A percentile compares a stretch with the other conserved stretches of the same genome.
Conservation (phyloP, 1,140 invertebrate species). For the Goniozus legneri region DNA sequence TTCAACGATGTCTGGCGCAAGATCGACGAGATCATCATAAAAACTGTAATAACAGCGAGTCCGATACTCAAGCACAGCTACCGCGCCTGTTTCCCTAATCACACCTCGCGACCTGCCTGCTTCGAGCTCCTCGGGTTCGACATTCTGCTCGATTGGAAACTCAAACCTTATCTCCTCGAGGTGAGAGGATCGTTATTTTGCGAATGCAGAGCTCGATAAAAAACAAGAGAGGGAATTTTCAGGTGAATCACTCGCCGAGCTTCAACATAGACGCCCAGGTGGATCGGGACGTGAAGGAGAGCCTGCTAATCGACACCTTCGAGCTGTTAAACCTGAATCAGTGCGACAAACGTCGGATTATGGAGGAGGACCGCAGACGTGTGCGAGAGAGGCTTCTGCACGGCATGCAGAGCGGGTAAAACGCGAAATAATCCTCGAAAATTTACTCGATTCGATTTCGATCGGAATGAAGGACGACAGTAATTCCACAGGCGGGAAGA, state of each 20-base stretch:
- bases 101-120: slow-evolving; percentile 79
- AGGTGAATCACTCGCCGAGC: slow-evolving; percentile 89
- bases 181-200: slow-evolving; percentile 46
- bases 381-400: slow-evolving; percentile 65
- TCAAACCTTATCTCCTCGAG: slow-evolving; percentile 84
- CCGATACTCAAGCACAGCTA: slow-evolving; percentile 85
- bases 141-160: slow-evolving; percentile 77
- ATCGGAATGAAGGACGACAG: not conserved
- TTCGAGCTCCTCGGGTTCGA: slow-evolving; percentile 89
- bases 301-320: slow-evolving; percentile 78
- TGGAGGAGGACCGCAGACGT: slow-evolving; percentile 68
- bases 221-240: slow-evolving; percentile 2
- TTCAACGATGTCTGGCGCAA: slow-evolving; percentile 72
- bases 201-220: no score
- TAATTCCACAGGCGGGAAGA: not conserved
- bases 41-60: slow-evolving; percentile 82
- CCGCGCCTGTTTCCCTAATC: slow-evolving; percentile 80
- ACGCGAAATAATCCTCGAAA: not conserved
- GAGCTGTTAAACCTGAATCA: slow-evolving; percentile 77
- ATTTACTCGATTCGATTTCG: not conserved
- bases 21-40: slow-evolving; percentile 87
- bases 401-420: slow-evolving; percentile 38
- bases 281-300: slow-evolving; percentile 81
- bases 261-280: slow-evolving; percentile 82
- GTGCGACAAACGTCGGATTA: slow-evolving; percentile 71